Evolutionary conservation across 2,888 invertebrate species (phyloP).

Genomic region (Hermaeophaga mercurialis): DNA sequence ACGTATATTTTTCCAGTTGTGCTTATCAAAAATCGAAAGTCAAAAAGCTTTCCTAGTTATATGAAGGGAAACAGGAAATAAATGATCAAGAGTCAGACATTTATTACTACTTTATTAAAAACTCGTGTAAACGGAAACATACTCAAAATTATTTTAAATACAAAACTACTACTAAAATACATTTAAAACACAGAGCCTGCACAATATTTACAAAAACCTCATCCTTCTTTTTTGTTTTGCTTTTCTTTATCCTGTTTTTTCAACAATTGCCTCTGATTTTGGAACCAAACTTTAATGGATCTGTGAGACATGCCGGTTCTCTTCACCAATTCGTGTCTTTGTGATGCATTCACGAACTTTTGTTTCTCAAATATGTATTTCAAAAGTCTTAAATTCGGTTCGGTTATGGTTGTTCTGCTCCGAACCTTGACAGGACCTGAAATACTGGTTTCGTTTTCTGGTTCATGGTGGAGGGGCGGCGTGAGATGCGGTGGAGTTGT

Average conservation of each 20-base stretch:
- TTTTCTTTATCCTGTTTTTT: slow-evolving; percentile 13
- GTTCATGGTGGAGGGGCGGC: not conserved
- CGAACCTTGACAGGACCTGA: not conserved
- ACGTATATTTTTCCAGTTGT: no score
- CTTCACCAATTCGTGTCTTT: slow-evolving; percentile 6
- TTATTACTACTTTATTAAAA: no score
- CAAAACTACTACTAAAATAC: no score
- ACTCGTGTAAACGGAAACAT: no score
- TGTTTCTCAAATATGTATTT: not conserved
- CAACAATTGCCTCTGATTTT: slow-evolving; percentile 22
- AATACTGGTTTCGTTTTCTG: not conserved
- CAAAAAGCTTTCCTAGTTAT: no score
- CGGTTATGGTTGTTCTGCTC: not conserved
- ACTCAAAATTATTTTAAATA: no score
- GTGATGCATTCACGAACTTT: not conserved
- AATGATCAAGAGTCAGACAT: no score
- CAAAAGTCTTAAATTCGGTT: not conserved
- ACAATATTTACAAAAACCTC: no score
- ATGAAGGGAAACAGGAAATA: no score
- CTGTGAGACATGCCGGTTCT: slow-evolving; percentile 18
- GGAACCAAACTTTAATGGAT: slow-evolving; percentile 27
- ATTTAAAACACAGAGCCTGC: no score
- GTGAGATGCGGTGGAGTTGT: not conserved
- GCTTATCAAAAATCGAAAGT: no score
- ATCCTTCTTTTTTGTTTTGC: not conserved